Percentiles rank a stretch among this genome's conserved stretches.
Evolutionary conservation across 2,888 invertebrate genomes (phyloP).

Genomic region (Diplazon laetatorius): DNA sequence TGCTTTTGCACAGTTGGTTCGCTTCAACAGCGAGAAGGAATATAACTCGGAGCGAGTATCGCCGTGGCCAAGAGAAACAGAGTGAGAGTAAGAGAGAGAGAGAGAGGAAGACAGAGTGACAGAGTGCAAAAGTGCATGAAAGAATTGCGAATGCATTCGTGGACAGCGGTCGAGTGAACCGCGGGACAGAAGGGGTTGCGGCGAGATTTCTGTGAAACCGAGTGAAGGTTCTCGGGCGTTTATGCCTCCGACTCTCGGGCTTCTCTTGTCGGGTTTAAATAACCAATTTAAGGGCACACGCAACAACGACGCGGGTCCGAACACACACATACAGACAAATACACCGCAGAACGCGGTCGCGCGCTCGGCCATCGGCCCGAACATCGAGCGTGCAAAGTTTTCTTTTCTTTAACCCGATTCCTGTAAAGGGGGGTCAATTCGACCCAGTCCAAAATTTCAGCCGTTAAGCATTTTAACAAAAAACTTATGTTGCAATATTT

Average conservation of each 20-base stretch:
- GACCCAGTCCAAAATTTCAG: no score
- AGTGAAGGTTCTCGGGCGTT: constrained; percentile 11
- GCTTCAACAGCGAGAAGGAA: constrained; percentile 16
- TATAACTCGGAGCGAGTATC: constrained; percentile 44
- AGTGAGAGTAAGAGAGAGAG: no score
- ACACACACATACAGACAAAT: no score
- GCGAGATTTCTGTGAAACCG: constrained; percentile 56
- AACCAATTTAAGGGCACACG: constrained; percentile 68
- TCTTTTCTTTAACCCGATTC: no score
- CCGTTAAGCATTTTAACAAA: no score
- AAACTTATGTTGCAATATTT: no score
- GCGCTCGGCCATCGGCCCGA: constrained; percentile 7
- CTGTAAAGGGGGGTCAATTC: no score
- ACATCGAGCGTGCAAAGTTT: constrained; percentile 2
- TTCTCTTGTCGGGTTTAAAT: constrained; percentile 61
- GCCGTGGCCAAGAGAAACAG: constrained; percentile 30
- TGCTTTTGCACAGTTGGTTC: constrained; percentile 35
- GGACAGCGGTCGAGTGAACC: not conserved
- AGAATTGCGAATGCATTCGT: constrained; percentile 13
- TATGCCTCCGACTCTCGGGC: constrained; percentile 13
- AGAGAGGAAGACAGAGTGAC: no score
- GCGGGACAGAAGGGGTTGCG: constrained; percentile 38
- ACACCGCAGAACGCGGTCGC: no score
- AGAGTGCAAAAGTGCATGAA: constrained; percentile 52
- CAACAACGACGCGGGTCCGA: constrained; percentile 27